Evolutionary conservation across 2,888 invertebrate genomes (phyloP).

Genomic region (Tupiocoris notatus): DNA sequence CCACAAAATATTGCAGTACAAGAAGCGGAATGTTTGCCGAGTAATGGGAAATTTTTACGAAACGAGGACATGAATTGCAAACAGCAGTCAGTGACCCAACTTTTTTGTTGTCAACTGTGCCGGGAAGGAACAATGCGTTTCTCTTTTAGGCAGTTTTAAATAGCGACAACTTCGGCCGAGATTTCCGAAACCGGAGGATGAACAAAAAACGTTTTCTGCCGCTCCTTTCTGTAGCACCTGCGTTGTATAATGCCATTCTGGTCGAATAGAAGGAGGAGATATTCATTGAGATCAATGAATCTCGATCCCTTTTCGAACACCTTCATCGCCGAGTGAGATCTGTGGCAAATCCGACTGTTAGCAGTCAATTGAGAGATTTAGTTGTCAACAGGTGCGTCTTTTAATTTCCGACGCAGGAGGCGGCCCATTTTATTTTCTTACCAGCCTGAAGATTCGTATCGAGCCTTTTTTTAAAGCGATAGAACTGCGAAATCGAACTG

Average conservation of each 20-base stretch:
- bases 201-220: not conserved
- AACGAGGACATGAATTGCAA: not conserved
- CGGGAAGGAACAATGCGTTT: not conserved
- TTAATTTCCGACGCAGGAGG: not conserved
- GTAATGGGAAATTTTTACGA: too few species aligned
- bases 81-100: not conserved
- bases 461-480: not conserved
- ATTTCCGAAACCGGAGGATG: not conserved
- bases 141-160: not conserved
- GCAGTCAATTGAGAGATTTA: not conserved
- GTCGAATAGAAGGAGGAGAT: not conserved
- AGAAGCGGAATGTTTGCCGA: too few species aligned
- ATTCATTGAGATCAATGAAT: not conserved
- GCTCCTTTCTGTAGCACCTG: not conserved
- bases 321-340: not conserved
- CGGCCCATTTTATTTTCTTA: not conserved
- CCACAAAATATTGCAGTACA: too few species aligned
- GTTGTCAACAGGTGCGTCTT: constrained; percentile 12
- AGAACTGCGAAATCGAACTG: not conserved
- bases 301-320: not conserved
- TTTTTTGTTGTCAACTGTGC: not conserved
- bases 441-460: not conserved
- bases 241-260: not conserved
- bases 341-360: not conserved
- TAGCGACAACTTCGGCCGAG: not conserved